Evolutionary conservation across 1,140 invertebrate species (phyloP).

Genomic region (Coptotermes formosanus): DNA sequence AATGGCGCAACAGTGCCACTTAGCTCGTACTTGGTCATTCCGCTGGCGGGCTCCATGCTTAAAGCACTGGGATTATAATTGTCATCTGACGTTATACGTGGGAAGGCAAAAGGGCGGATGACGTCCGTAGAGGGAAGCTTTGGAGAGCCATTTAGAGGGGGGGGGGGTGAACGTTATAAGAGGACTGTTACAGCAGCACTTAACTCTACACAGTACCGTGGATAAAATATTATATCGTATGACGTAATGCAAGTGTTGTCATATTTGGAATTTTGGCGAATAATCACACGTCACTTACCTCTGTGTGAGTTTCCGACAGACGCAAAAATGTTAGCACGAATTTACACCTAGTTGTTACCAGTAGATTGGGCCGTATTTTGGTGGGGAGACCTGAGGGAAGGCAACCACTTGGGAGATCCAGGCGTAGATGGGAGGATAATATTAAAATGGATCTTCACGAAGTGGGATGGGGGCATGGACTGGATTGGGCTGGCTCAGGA

Average conservation of each 20-base stretch:
- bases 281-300: not conserved
- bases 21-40: not conserved
- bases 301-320: not conserved
- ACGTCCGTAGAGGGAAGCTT: not conserved
- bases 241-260: not conserved
- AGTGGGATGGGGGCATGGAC: too few species aligned
- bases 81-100: not conserved
- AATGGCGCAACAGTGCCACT: not conserved
- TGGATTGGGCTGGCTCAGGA: too few species aligned
- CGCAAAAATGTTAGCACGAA: too few species aligned
- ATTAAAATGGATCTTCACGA: too few species aligned
- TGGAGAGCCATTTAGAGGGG: not conserved
- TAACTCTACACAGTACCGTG: not conserved
- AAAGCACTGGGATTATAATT: not conserved
- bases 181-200: not conserved
- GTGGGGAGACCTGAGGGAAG: too few species aligned
- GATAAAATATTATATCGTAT: not conserved
- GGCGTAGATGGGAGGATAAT: too few species aligned
- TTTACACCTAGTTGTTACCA: too few species aligned
- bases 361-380: too few species aligned
- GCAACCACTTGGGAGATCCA: too few species aligned
- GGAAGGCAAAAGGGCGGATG: not conserved
- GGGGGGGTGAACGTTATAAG: not conserved
- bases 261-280: not conserved
- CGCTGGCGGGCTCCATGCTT: not conserved